Conservation (phyloP, 2,888 invertebrate genomes). For the Athetis lepigone region DNA sequence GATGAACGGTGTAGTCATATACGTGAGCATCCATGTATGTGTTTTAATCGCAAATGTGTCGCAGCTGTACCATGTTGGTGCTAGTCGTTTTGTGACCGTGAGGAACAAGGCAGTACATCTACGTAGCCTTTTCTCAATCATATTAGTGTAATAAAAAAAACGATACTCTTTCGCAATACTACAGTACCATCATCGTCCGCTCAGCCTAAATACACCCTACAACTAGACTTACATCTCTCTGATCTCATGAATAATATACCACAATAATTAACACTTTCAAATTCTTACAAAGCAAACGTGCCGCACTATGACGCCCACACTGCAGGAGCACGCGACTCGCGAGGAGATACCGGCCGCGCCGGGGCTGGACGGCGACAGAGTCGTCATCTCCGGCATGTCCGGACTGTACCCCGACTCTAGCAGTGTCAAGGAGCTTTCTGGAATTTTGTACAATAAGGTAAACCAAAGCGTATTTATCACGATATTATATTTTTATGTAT, state of each 20-base stretch:
- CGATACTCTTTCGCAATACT: too few relatives aligned
- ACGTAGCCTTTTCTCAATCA: too few relatives aligned
- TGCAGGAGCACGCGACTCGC: too few relatives aligned
- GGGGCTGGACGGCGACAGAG: neutral
- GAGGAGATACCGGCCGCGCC: too few relatives aligned
- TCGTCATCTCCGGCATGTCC: neutral
- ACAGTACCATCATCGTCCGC: neutral
- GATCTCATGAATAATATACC: neutral
- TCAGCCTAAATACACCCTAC: neutral
- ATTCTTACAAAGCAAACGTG: neutral
- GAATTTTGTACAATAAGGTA: neutral
- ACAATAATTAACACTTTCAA: neutral
- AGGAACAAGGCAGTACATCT: too few relatives aligned
- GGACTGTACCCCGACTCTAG: neutral
- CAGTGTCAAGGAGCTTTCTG: neutral
- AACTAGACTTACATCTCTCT: neutral
- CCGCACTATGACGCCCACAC: neutral
- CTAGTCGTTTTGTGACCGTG: too few relatives aligned
- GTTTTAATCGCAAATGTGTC: too few relatives aligned
- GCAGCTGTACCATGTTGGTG: too few relatives aligned
- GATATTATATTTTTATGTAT: neutral
- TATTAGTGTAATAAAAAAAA: too few relatives aligned
- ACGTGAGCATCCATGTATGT: too few relatives aligned
- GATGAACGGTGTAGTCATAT: too few relatives aligned
- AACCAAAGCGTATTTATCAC: too few relatives aligned